Evolutionary conservation across 2,888 invertebrate species (phyloP).

Genomic region (Nymphalis urticae): DNA sequence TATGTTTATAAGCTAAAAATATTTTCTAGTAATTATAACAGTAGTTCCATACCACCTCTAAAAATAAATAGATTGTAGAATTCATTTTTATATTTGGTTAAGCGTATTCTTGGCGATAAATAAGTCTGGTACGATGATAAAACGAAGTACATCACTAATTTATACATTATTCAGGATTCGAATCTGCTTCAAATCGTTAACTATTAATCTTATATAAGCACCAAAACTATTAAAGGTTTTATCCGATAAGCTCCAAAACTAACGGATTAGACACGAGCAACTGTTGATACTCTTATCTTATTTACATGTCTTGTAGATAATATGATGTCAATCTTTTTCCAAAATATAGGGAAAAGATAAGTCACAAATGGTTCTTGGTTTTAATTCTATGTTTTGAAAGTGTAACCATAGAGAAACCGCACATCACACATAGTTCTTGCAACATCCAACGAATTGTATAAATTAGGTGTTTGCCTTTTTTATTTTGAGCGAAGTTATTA

Average conservation of each 20-base stretch:
- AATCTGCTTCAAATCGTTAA: slow-evolving; percentile 50
- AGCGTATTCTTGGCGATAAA: background rate
- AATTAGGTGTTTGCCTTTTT: too few species aligned
- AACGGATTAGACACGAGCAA: slow-evolving; percentile 58
- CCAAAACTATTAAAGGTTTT: slow-evolving; percentile 66
- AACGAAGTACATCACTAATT: slow-evolving; percentile 50
- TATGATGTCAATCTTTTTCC: background rate
- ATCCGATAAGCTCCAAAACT: slow-evolving; percentile 60
- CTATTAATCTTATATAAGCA: slow-evolving; percentile 65
- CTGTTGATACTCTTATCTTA: slow-evolving; percentile 48
- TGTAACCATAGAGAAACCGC: too few species aligned
- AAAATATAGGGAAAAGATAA: too few species aligned
- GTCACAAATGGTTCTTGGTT: too few species aligned
- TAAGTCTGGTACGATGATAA: slow-evolving; percentile 10
- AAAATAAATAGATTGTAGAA: background rate
- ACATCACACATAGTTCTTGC: too few species aligned
- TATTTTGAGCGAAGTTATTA: too few species aligned
- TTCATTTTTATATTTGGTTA: background rate
- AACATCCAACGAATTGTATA: too few species aligned
- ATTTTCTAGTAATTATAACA: too few species aligned
- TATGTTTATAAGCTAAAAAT: too few species aligned
- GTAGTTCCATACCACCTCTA: too few species aligned
- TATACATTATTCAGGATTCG: slow-evolving; percentile 53
- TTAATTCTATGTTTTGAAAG: too few species aligned
- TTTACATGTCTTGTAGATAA: slow-evolving; percentile 26